Evolutionary conservation across 2,888 invertebrate species (phyloP).

Genomic region (Drosophila percnosoma): DNA sequence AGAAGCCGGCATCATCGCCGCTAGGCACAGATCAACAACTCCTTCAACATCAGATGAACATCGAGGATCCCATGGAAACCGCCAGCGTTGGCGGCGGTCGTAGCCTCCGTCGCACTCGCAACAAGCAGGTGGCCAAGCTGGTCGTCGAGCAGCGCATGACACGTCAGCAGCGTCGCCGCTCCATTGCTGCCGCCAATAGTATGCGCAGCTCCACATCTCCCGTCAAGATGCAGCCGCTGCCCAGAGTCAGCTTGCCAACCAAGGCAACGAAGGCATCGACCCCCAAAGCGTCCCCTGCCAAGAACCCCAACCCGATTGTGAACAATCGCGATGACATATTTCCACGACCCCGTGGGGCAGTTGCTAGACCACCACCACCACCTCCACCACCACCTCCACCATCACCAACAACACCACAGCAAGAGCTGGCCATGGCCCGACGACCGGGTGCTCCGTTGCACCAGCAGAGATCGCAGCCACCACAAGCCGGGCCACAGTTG

Average conservation of each 20-base stretch:
- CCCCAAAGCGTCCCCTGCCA: not conserved
- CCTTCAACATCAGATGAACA: conserved; percentile 19
- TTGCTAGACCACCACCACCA: not conserved
- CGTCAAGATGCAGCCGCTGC: conserved; percentile 64
- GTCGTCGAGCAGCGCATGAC: conserved; percentile 52
- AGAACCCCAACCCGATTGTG: not conserved
- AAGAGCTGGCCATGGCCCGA: conserved; percentile 23
- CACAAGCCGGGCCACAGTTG: not conserved
- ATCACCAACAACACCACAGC: not conserved
- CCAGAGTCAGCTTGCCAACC: conserved; percentile 24
- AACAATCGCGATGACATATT: conserved; percentile 52
- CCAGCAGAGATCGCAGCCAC: not conserved
- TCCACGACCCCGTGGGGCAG: conserved; percentile 42
- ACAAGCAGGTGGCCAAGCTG: conserved; percentile 34
- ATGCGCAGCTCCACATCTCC: conserved; percentile 56
- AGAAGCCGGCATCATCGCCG: conserved; percentile 24
- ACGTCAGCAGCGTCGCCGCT: conserved; percentile 59
- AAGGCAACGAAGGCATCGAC: not conserved
- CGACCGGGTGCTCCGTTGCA: conserved; percentile 11
- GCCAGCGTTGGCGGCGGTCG: conserved; percentile 39
- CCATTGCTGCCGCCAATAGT: conserved; percentile 45
- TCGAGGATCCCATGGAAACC: conserved; percentile 41
- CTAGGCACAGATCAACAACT: not conserved
- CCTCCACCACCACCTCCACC: not conserved
- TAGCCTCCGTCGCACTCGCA: conserved; percentile 38